Conservation (phyloP, 2,888 invertebrate genomes). For the Gymnocheta viridis region DNA sequence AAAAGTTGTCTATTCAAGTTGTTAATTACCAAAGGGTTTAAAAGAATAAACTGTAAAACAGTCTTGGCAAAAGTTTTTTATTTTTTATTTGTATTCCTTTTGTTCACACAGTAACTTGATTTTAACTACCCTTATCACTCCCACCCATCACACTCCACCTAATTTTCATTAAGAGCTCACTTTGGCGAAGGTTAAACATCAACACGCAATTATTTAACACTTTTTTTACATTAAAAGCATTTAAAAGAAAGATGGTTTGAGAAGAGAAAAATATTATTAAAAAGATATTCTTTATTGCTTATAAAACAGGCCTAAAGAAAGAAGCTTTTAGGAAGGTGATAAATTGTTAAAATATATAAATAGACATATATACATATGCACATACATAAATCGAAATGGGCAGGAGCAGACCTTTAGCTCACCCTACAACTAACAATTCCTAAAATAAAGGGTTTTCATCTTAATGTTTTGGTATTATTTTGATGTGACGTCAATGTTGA, state of each 20-base stretch:
- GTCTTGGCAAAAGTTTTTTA: constrained; percentile 18
- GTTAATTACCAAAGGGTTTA: constrained; percentile 61
- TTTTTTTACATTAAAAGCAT: constrained; percentile 1
- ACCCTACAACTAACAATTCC: background rate
- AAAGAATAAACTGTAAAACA: constrained; percentile 17
- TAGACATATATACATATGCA: background rate
- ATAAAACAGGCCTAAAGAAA: background rate
- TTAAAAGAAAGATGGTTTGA: background rate
- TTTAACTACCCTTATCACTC: background rate
- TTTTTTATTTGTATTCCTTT: constrained; percentile 5
- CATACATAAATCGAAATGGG: background rate
- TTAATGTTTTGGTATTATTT: no score
- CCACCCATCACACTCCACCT: background rate
- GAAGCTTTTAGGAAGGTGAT: constrained; percentile 49
- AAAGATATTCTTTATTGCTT: constrained; percentile 8
- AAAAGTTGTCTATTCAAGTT: constrained; percentile 61
- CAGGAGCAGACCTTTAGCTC: background rate
- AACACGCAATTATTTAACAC: constrained; percentile 50
- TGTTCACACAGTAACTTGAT: background rate
- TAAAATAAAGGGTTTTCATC: no score
- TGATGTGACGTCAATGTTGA: no score
- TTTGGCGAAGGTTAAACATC: constrained; percentile 32
- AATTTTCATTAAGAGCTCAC: constrained; percentile 5
- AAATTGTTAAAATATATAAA: constrained; percentile 11
- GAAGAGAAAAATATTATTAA: background rate